A percentile compares a stretch with the other conserved stretches of the same genome.
Evolutionary conservation across 2,888 invertebrate genomes (phyloP).

Genomic region (Himalopsyche japonica): DNA sequence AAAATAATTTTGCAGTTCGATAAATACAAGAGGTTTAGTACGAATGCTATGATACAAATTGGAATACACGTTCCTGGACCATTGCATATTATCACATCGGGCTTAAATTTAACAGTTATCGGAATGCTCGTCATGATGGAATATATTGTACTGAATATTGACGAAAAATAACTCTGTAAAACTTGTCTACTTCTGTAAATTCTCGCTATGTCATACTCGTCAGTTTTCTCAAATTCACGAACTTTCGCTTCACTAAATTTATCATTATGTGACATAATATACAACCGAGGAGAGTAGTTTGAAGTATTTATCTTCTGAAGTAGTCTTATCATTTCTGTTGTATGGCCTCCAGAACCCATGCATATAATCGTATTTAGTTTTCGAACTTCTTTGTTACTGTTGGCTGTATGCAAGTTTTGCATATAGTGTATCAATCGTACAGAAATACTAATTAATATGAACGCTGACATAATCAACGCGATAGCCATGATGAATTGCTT

Average conservation of each 20-base stretch:
- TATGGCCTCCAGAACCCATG: slow-evolving; percentile 88
- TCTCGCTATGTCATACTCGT: slow-evolving; percentile 56
- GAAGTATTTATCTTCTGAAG: slow-evolving; percentile 63
- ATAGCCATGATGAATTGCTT: neutral
- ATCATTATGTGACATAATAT: slow-evolving; percentile 80
- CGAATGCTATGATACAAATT: slow-evolving; percentile 76
- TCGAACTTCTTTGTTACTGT: neutral
- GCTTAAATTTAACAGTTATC: slow-evolving; percentile 68
- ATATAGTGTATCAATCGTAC: neutral
- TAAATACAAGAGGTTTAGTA: slow-evolving; percentile 72
- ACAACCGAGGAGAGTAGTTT: slow-evolving; percentile 74
- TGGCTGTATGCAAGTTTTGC: neutral
- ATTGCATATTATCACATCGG: slow-evolving; percentile 86
- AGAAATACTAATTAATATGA: neutral
- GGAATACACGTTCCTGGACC: slow-evolving; percentile 98
- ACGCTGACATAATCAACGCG: neutral
- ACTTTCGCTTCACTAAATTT: slow-evolving; percentile 73
- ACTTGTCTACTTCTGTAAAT: slow-evolving; percentile 89
- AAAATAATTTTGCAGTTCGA: slow-evolving; percentile 78
- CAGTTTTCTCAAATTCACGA: slow-evolving; percentile 53
- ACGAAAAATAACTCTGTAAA: slow-evolving; percentile 80
- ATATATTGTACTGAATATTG: slow-evolving; percentile 76
- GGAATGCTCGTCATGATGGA: slow-evolving; percentile 73
- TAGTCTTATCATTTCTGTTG: slow-evolving; percentile 88
- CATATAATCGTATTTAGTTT: slow-evolving; percentile 62